Percentiles rank a stretch among this genome's conserved stretches.
Conservation (phyloP, 2,113 vertebrate genomes). For the Pycnonotus jocosus region DNA sequence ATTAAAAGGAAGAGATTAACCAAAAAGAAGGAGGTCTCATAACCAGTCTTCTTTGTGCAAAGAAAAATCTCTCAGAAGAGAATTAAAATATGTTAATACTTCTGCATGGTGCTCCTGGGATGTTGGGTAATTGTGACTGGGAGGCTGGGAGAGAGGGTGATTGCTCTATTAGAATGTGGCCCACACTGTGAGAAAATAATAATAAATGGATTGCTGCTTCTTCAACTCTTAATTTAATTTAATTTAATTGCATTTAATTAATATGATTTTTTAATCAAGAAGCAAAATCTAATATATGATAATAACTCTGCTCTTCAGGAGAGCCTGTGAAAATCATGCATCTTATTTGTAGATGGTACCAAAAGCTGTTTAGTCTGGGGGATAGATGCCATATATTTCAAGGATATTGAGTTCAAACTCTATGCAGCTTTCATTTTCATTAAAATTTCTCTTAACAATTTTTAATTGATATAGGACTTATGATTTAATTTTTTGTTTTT, state of each 20-base stretch:
- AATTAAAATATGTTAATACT: background rate
- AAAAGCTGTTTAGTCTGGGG: slow-evolving; percentile 22
- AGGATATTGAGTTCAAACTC: slow-evolving; percentile 12
- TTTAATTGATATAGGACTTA: background rate
- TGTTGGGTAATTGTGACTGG: background rate
- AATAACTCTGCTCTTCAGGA: slow-evolving; percentile 50
- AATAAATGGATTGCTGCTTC: slow-evolving; percentile 51
- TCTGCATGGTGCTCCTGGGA: background rate
- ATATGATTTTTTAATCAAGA: slow-evolving; percentile 61
- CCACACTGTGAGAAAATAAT: slow-evolving; percentile 51
- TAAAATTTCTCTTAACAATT: background rate
- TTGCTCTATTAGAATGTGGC: slow-evolving; percentile 18
- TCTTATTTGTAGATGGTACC: slow-evolving; percentile 32
- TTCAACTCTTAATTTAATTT: slow-evolving; percentile 63
- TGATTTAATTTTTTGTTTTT: background rate
- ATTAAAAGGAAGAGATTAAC: background rate
- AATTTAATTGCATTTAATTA: slow-evolving; percentile 66
- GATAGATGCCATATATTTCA: slow-evolving; percentile 2
- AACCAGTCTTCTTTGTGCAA: background rate
- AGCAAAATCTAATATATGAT: slow-evolving; percentile 45
- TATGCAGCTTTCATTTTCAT: background rate
- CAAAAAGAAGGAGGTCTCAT: background rate
- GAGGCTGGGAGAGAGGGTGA: slow-evolving; percentile 16
- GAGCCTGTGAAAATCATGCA: slow-evolving; percentile 17
- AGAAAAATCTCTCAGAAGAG: background rate